Evolutionary conservation across 1,140 invertebrate genomes (phyloP), one percentile per base, ranked within the genome.

Genomic region (Scylla paramamosain): DNA sequence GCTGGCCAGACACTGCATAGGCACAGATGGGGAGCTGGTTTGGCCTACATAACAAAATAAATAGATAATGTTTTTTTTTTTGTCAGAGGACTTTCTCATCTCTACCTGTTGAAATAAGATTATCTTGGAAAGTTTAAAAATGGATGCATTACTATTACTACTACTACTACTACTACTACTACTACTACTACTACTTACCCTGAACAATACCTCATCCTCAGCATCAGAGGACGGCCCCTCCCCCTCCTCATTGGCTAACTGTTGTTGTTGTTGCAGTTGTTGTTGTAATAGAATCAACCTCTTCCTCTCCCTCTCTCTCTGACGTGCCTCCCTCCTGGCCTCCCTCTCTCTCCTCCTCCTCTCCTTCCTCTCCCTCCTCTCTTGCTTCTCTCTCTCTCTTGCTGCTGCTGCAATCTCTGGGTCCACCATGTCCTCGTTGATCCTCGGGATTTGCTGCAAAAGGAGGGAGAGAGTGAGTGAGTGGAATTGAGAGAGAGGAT

Each of bases 311-410:
- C 84, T 29, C 45, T 92, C 48, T 31, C 46, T 93, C 28, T 87
- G 86, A 52, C 92, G 94, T 45, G 59, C 93, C 92, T 46, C 91
- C 52, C 45, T 90, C 59, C 82, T 59, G n/a, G 89, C 67, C 84
- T 89, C 77, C 59, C 90, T 32, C 91, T 83, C 87, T 29, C n/a
- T 16, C 31, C 88, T 77, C 28, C 93, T 96, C 96, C 48, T 97
- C 93, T 10, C 96, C 96, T 96, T 97, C 97, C 96, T 97, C 97
- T 52, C 97, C 91, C 96, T 96, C 96, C 94, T 95, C 95, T 97
- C 97, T 91, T 96, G 96, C 87, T 97, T 96, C 93, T 97, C 97
- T 95, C 16, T 59, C 97, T 97, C 91, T 97, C 92, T 92, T 20
- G 77, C 96, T 48, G 94, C 92, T n/a, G 94, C 90, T 25, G 92